Base-by-base conservation (phyloP, 2,888 invertebrate species). In the Ceraclea dissimilis region DNA sequence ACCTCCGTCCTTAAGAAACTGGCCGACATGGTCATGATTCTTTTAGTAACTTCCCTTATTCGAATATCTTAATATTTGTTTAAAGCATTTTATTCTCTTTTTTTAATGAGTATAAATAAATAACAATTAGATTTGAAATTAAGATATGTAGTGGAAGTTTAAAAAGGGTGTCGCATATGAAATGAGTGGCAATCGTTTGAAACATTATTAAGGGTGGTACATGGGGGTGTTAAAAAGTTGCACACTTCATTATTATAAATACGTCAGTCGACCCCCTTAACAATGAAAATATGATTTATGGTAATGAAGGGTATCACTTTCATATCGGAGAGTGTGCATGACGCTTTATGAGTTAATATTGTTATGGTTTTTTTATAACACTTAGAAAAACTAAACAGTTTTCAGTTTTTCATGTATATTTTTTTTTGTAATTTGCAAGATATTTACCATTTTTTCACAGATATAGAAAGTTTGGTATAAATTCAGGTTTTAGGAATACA, bases 241-340 rank as follows among this genome's bases (percentile, higher is more conserved):
- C 52, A 44, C 52, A 56, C 49, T 56, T 44, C 19, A 51, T 51
- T 51, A 56, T 52, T 56, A 56, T 46, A 46, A 46, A 46, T 20
- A 46, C 46, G 19, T 52, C 51, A 43, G 43, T 53, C 54, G 48
- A 18, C 46, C 46, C 46, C 6, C 46, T 19, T 19, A 13, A 39
- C 39, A 46, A 46, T 46, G 46, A 16, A 46, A 46, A 46, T 46
- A 53, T 60, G 56, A 60, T 46, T 46, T 19, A 19, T 60, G 53
- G 56, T 60, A 56, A 54, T 59, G 48, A 54, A 57, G 58, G 56
- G 53, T 56, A 49, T 58, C 53, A 46, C 21, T 58, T 52, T 55
- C 49, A 55, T 52, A 43, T 44, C 44, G 16, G 50, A 33, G 16
- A 19, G 50, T 31, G 50, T 50, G 50, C 33, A 16, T n/a, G 39